Evolutionary conservation across 2,888 invertebrate species (phyloP), one percentile per base, ranked within the genome.

Genomic region (Limnephilus rhombicus): DNA sequence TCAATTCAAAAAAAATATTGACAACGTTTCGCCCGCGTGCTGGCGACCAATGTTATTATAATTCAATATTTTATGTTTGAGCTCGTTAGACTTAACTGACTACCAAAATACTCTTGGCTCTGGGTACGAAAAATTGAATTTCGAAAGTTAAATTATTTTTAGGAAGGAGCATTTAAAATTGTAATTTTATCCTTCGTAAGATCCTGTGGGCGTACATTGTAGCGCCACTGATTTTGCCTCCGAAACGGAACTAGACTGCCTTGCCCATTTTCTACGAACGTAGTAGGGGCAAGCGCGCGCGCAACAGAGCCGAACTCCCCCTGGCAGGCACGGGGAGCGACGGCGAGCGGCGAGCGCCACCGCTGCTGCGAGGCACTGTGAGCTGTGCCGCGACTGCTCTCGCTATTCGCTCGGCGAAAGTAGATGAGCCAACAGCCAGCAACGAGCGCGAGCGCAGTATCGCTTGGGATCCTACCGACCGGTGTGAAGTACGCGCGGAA

Each of bases 321-420:
- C 85, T 37, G 88, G 53, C 82, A 88, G 34, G 80, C 41, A 24
- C 88, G 88, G 29, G 87, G 49, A 87, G 49, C 90, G 90, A 83
- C 82, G 41, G 37, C 90, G 81, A 41, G 83, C 95, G 95, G 95
- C 95, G 95, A 95, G 95, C 95, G 95, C 95, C 95, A 45, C 83
- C 37, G 86, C 53, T 37, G 18, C 34, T 83, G 34, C 83, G 29
- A 29, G 81, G 29, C 83, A 34, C 83, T 29, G 81, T 95, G 95
- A 95, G 95, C 95, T 95, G 95, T 95, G 95, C 95, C 95, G 95
- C 95, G 68, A 68, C 7, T 68, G 1, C 68, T n/a, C 24, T n/a
- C 95, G 94, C 95, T 95, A 95, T 95, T 95, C 96, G 95, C 95
- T 95, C 95, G 96, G 95, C 87, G 92, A 92, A 90, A 95, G 95